phyloP scores from a whole-genome alignment of 1,140 invertebrate species.

The Danaus melanippus region DNA sequence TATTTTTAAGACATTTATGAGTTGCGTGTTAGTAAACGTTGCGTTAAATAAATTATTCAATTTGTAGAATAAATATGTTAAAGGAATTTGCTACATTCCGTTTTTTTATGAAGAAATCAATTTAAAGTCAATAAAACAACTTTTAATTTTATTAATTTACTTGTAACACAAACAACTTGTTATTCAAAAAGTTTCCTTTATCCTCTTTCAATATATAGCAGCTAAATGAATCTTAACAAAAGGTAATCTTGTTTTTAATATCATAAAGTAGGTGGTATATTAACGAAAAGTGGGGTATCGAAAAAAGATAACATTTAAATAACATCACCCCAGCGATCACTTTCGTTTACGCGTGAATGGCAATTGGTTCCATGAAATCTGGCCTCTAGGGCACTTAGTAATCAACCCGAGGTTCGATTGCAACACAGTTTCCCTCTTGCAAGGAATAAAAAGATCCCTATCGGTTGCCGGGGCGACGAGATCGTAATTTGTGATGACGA shows the following conservation, averaged over 20 bases:
- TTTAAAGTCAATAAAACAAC: too few relatives aligned
- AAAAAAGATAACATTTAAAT: slow-evolving; percentile 71
- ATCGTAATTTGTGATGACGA: slow-evolving; percentile 65
- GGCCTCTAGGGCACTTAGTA: slow-evolving; percentile 63
- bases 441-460: slow-evolving; percentile 64
- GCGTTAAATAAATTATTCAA: too few relatives aligned
- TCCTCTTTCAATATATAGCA: too few relatives aligned
- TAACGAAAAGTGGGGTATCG: slow-evolving; percentile 51
- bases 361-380: slow-evolving; percentile 63
- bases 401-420: slow-evolving; percentile 63
- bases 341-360: slow-evolving; percentile 59
- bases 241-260: slow-evolving; percentile 14
- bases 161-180: too few relatives aligned
- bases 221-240: too few relatives aligned
- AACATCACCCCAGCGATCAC: slow-evolving; percentile 68
- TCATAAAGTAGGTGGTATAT: slow-evolving; percentile 34
- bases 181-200: too few relatives aligned
- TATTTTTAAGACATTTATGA: too few relatives aligned
- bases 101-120: too few relatives aligned
- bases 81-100: too few relatives aligned
- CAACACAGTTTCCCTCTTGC: slow-evolving; percentile 52
- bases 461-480: slow-evolving; percentile 52
- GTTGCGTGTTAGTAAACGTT: too few relatives aligned
- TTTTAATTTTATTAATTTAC: too few relatives aligned
- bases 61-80: too few relatives aligned